phyloP scores from a whole-genome alignment of 2,797 vertebrate genomes.

The Cottoperca gobio region DNA sequence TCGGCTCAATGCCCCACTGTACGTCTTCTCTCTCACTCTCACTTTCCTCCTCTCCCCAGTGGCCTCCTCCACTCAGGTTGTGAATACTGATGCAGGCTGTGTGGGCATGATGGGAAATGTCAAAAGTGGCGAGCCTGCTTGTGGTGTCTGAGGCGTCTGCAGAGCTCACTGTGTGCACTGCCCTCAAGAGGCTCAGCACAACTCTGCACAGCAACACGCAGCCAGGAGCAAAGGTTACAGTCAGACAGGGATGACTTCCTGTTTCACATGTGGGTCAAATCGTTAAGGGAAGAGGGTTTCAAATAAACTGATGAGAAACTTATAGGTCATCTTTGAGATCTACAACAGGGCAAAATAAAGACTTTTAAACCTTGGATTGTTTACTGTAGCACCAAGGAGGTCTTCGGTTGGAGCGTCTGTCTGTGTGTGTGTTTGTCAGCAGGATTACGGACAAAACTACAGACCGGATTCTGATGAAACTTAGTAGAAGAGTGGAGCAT shows the following conservation, averaged over 20 bases:
- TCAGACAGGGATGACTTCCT: constrained; percentile 16
- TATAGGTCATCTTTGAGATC: background rate
- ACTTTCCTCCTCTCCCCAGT: constrained; percentile 52
- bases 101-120: constrained; percentile 78
- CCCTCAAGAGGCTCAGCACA: constrained; percentile 70
- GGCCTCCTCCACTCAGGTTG: constrained; percentile 65
- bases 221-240: constrained; percentile 36
- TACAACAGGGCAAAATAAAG: background rate
- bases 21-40: constrained; percentile 55
- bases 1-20: constrained; percentile 60
- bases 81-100: constrained; percentile 76
- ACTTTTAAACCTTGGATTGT: background rate
- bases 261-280: background rate
- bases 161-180: constrained; percentile 65
- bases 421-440: too few species aligned
- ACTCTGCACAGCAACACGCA: constrained; percentile 60
- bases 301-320: background rate
- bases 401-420: too few species aligned
- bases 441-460: too few species aligned
- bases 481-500: too few species aligned
- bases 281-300: background rate
- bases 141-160: constrained; percentile 30
- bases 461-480: too few species aligned
- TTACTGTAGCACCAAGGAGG: background rate
- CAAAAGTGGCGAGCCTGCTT: constrained; percentile 52